phyloP scores from a whole-genome alignment of 2,797 vertebrate species.

The Masticophis lateralis region DNA sequence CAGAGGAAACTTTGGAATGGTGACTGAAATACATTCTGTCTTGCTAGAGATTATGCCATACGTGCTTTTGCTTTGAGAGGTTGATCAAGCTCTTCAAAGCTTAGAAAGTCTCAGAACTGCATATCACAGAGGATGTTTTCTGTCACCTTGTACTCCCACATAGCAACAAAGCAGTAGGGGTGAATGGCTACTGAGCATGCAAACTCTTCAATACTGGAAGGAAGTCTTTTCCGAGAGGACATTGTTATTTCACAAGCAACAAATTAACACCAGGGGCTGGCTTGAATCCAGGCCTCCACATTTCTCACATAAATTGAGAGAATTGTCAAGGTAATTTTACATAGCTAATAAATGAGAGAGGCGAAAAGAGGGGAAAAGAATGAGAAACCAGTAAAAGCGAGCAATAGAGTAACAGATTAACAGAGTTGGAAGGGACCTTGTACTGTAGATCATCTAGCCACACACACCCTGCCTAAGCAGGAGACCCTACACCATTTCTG shows the following conservation, averaged over 20 bases:
- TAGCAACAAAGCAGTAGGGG: not conserved
- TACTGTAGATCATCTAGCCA: too few relatives aligned
- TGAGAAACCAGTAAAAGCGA: not conserved
- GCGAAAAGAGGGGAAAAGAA: not conserved
- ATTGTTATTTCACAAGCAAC: not conserved
- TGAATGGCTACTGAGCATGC: conserved; percentile 1
- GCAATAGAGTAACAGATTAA: not conserved
- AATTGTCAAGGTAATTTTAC: not conserved
- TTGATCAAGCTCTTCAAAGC: conserved; percentile 32
- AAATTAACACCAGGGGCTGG: not conserved
- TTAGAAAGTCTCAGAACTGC: conserved; percentile 21
- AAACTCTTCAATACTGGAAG: conserved; percentile 6
- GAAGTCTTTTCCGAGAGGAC: not conserved
- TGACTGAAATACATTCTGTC: conserved; percentile 23
- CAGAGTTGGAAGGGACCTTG: too few relatives aligned
- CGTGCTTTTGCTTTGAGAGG: conserved; percentile 5
- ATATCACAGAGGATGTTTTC: conserved; percentile 15
- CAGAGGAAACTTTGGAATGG: not conserved
- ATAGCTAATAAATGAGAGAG: not conserved
- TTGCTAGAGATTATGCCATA: conserved; percentile 18
- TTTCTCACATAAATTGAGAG: not conserved
- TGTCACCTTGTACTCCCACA: conserved; percentile 16
- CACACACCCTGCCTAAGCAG: too few relatives aligned
- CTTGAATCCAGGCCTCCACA: not conserved
- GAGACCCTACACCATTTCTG: too few relatives aligned